phyloP scores from a whole-genome alignment of 2,113 vertebrate genomes.

The Sciurus niger region DNA sequence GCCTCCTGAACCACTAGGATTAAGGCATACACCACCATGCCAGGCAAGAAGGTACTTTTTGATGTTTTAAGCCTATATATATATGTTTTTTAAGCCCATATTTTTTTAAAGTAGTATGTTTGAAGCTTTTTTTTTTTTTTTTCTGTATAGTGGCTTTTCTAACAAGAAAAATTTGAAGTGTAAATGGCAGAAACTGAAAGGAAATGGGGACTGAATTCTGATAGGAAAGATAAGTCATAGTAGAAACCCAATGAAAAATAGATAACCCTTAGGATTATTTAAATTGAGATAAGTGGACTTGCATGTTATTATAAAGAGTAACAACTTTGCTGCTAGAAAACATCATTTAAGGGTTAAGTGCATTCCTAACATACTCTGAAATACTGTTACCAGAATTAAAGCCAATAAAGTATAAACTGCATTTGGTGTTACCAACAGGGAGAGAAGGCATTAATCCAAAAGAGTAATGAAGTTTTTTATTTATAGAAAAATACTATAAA shows the following conservation, averaged over 20 bases:
- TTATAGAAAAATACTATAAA: too few relatives aligned
- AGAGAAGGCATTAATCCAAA: conserved; percentile 36
- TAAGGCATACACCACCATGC: too few relatives aligned
- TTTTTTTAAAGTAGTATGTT: conserved; percentile 4
- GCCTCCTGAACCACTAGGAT: too few relatives aligned
- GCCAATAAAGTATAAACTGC: conserved; percentile 26
- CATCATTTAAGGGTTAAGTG: neutral
- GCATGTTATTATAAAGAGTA: neutral
- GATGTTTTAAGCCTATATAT: conserved; percentile 24
- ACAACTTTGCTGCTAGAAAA: conserved; percentile 17
- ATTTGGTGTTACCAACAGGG: conserved; percentile 22
- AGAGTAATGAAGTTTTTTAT: neutral
- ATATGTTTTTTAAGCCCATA: neutral
- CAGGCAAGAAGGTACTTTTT: neutral
- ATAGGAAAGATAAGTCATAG: conserved; percentile 24
- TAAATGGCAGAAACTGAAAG: conserved; percentile 35
- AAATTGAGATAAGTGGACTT: conserved; percentile 31
- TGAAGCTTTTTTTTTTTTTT: neutral
- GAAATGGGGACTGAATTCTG: neutral
- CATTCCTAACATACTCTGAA: conserved; percentile 57
- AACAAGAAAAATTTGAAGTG: conserved; percentile 22
- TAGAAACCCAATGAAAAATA: conserved; percentile 3
- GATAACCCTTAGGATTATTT: conserved; percentile 2
- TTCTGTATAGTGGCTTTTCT: neutral
- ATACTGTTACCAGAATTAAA: conserved; percentile 29